These are phyloP conservation scores for Galeopterus variegatus DNA, from an alignment of 2,113 vertebrate species.

Conservation along the genomic window DNA sequence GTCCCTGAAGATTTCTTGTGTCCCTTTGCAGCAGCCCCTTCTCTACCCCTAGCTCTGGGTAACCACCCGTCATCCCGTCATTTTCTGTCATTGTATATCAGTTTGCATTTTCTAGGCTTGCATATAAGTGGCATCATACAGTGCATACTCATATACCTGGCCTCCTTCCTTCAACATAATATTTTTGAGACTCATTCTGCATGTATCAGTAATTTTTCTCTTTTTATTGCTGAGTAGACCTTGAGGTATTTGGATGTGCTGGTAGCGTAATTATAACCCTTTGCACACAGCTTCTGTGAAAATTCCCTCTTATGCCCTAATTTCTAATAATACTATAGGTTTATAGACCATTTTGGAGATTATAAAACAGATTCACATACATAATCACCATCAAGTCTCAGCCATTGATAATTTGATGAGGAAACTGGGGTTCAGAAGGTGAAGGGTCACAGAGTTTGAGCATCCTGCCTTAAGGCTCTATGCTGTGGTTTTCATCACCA, in stretches of 20 bases:
- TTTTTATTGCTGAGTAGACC: neutral
- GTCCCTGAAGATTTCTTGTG: neutral
- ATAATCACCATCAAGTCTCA: neutral
- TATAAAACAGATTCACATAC: neutral
- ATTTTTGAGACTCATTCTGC: neutral
- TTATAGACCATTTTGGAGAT: conserved; percentile 25
- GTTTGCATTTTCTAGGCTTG: neutral
- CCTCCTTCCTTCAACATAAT: neutral
- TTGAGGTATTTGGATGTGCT: neutral
- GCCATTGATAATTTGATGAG: conserved; percentile 2
- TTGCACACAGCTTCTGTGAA: neutral
- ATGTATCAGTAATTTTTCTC: neutral
- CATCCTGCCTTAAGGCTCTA: neutral
- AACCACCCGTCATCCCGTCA: rapidly evolving
- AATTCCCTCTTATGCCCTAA: neutral
- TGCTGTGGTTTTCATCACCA: neutral
- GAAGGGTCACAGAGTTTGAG: neutral
- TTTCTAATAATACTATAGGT: conserved; percentile 34
- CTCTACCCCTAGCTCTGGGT: neutral
- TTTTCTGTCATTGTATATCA: neutral
- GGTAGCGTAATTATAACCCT: neutral
- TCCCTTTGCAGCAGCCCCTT: neutral
- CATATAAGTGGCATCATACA: rapidly evolving
- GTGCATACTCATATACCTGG: no score
- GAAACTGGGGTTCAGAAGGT: neutral